Evolutionary conservation across 2,888 invertebrate genomes (phyloP).

Genomic region (Xestia xanthographa): DNA sequence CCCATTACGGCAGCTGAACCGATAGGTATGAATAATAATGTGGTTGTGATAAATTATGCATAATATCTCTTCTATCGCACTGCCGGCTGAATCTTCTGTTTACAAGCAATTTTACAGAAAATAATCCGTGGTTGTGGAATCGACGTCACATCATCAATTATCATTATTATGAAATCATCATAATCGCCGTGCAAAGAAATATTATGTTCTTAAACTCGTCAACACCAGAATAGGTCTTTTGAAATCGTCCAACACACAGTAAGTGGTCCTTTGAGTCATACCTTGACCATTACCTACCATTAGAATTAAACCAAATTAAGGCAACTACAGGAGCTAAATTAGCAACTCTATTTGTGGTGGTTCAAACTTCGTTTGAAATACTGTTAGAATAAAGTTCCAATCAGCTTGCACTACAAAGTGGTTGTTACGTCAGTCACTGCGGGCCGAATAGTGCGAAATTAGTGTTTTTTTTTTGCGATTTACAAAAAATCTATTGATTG

Average conservation of each 20-base stretch:
- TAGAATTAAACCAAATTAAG: neutral
- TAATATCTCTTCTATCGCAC: neutral
- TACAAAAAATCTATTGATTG: too few relatives aligned
- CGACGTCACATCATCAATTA: neutral
- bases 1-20: slow-evolving; percentile 9
- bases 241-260: neutral
- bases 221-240: neutral
- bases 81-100: slow-evolving; percentile 3
- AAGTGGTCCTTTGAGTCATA: too few relatives aligned
- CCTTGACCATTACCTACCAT: neutral
- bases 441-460: too few relatives aligned
- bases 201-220: neutral
- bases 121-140: neutral
- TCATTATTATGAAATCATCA: neutral
- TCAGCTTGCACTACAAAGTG: too few relatives aligned
- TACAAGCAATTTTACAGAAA: neutral
- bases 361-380: too few relatives aligned
- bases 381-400: too few relatives aligned
- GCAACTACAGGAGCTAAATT: too few relatives aligned
- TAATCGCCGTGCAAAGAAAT: neutral
- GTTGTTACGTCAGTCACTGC: too few relatives aligned
- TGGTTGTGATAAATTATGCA: neutral
- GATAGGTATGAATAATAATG: neutral
- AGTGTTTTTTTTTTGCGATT: too few relatives aligned
- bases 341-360: too few relatives aligned